Conservation (phyloP, 1,140 invertebrate genomes). For the Panagrolaimus sp. region DNA sequence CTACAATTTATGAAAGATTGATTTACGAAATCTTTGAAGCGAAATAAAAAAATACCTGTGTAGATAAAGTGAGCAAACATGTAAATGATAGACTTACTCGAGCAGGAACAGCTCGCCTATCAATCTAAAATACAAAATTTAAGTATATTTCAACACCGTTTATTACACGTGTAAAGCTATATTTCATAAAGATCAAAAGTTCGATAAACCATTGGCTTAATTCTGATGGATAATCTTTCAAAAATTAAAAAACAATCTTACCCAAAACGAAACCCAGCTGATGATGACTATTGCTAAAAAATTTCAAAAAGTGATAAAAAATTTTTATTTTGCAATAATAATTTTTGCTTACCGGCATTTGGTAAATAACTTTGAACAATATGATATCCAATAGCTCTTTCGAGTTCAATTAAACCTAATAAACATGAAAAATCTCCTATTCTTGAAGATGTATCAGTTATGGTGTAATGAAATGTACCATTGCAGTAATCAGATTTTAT, state of each 20-base stretch:
- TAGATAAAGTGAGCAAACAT: constrained; percentile 11
- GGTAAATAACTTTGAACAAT: constrained; percentile 80
- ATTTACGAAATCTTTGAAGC: not conserved
- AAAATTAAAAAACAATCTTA: too few relatives aligned
- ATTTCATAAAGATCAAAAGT: too few relatives aligned
- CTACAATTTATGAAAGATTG: not conserved
- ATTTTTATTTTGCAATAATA: too few relatives aligned
- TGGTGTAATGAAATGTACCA: constrained; percentile 53
- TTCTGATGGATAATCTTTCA: too few relatives aligned
- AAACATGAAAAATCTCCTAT: constrained; percentile 26
- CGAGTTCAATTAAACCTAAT: constrained; percentile 3
- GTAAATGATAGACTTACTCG: constrained; percentile 16
- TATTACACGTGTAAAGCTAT: too few relatives aligned
- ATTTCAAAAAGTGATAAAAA: too few relatives aligned
- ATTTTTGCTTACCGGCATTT: too few relatives aligned
- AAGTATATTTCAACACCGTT: too few relatives aligned
- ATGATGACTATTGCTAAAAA: constrained; percentile 78
- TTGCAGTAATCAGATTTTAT: constrained; percentile 49
- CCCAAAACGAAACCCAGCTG: constrained; percentile 68
- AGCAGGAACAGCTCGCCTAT: constrained; percentile 10
- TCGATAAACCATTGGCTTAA: too few relatives aligned
- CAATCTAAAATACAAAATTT: constrained; percentile 4
- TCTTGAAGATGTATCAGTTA: constrained; percentile 49
- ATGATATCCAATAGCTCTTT: constrained; percentile 75
- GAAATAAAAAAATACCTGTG: constrained; percentile 12